These are phyloP conservation scores for Seriola rivoliana DNA, from an alignment of 2,113 vertebrate genomes.

Conservation along the genomic window DNA sequence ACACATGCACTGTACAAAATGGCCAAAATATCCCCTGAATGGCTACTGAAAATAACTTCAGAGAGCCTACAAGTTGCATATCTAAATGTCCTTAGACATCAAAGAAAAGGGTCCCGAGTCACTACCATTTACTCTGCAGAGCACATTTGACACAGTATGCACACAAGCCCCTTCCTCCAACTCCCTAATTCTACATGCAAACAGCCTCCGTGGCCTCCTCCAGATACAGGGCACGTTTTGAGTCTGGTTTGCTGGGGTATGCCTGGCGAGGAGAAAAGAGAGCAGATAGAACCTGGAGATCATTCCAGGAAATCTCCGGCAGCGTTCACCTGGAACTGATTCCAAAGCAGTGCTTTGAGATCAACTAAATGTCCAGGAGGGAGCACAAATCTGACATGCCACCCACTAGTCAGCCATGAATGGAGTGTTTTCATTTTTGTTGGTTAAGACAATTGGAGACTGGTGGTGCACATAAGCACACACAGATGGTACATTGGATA, in stretches of 20 bases:
- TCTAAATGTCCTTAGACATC: constrained; percentile 12
- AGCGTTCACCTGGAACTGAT: constrained; percentile 83
- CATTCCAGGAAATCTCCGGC: constrained; percentile 68
- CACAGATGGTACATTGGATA: constrained; percentile 59
- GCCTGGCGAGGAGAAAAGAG: constrained; percentile 20
- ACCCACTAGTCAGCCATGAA: constrained; percentile 13
- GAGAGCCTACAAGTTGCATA: not conserved
- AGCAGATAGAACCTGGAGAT: constrained; percentile 46
- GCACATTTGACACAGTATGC: constrained; percentile 17
- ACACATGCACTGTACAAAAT: constrained; percentile 27
- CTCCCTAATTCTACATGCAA: constrained; percentile 38
- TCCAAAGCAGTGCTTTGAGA: constrained; percentile 59
- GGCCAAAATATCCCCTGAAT: not conserved
- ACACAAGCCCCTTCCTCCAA: not conserved
- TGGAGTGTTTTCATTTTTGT: constrained; percentile 63
- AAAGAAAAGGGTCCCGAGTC: not conserved
- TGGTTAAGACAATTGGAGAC: constrained; percentile 55
- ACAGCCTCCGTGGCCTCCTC: constrained; percentile 27
- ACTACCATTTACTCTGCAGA: constrained; percentile 23
- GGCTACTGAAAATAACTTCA: constrained; percentile 1
- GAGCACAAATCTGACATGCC: constrained; percentile 48
- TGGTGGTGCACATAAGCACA: constrained; percentile 50
- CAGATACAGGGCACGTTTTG: constrained; percentile 2
- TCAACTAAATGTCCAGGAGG: constrained; percentile 35
- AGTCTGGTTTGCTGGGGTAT: constrained; percentile 18